Conservation (phyloP, 92 coral and sea anemone species). For the Porites rus region DNA sequence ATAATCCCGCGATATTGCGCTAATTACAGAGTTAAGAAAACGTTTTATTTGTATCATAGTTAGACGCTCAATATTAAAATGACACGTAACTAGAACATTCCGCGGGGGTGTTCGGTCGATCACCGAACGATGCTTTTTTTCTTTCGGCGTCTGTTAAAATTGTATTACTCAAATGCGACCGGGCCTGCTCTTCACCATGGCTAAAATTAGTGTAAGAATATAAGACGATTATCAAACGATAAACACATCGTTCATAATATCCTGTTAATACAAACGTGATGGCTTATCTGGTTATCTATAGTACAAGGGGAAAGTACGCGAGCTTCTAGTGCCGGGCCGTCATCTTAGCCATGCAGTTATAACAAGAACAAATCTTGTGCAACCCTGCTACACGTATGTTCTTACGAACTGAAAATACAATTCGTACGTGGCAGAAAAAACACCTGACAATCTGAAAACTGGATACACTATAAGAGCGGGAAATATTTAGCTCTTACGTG, state of each 20-base stretch:
- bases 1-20: slow-evolving; percentile 1
- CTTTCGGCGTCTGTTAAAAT: not conserved
- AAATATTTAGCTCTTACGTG: not conserved
- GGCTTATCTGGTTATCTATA: not conserved
- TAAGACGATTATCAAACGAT: slow-evolving; percentile 1
- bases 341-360: not conserved
- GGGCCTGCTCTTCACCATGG: not conserved
- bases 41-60: not conserved
- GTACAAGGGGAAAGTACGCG: not conserved
- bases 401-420: not conserved
- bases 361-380: no score
- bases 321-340: not conserved
- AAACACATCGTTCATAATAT: slow-evolving; percentile 2
- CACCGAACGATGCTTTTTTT: not conserved
- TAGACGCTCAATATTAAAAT: slow-evolving; percentile 2
- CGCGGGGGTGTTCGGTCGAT: not conserved
- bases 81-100: slow-evolving; percentile 6
- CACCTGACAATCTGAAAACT: not conserved
- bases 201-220: not conserved
- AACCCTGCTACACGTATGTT: no score
- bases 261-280: not conserved
- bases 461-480: not conserved
- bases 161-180: slow-evolving; percentile 1
- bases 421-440: not conserved
- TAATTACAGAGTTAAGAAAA: slow-evolving; percentile 5